These are phyloP conservation scores for Chanos chanos DNA, from an alignment of 2,797 vertebrate genomes.

Conservation along the genomic window DNA sequence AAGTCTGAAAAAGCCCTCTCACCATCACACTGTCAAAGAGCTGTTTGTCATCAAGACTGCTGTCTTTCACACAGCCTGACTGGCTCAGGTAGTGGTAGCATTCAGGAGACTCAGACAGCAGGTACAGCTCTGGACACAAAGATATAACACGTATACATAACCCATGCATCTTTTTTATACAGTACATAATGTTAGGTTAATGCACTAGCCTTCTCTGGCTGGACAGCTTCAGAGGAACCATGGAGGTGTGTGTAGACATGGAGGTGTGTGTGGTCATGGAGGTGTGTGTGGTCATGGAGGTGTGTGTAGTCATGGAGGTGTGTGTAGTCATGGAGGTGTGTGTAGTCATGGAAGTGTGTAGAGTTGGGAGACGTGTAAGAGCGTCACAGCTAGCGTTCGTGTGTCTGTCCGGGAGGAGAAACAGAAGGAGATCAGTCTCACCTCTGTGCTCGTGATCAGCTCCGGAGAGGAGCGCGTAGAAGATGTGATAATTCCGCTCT, in stretches of 20 bases:
- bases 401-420: no score
- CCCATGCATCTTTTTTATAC: not conserved
- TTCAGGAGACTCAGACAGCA: conserved; percentile 76
- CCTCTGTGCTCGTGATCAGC: conserved; percentile 77
- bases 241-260: not conserved
- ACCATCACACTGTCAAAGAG: conserved; percentile 88
- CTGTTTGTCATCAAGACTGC: conserved; percentile 77
- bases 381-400: not conserved
- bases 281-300: not conserved
- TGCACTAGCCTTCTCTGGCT: no score
- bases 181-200: no score
- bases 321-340: no score
- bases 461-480: conserved; percentile 84
- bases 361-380: no score
- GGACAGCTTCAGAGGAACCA: no score
- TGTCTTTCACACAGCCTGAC: conserved; percentile 79
- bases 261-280: not conserved
- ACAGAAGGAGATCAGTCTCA: no score
- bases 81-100: conserved; percentile 82
- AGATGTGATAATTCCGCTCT: conserved; percentile 91
- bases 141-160: not conserved
- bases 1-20: conserved; percentile 33
- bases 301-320: not conserved
- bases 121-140: conserved; percentile 64
- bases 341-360: no score